Evolutionary conservation across 53 echinoderm and acorn worm genomes (phyloP).

Genomic region (Stichopus horrens): DNA sequence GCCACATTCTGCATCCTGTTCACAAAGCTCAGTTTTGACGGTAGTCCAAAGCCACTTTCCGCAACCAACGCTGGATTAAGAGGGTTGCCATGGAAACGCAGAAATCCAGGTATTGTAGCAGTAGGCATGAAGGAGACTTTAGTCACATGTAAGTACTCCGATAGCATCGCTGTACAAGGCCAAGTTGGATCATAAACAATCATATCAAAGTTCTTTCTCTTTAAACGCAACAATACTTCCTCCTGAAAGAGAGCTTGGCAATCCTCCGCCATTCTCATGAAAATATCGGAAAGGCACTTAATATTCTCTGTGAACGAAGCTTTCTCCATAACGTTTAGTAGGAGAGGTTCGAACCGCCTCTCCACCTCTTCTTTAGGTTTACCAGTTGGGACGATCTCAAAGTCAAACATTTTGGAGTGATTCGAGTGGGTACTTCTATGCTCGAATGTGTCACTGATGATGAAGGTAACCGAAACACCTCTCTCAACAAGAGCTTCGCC

Average conservation of each 20-base stretch:
- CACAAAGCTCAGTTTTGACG: slow-evolving; percentile 15
- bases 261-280: not conserved
- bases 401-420: not conserved
- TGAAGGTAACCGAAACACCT: not conserved
- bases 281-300: not conserved
- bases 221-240: not conserved
- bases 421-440: not conserved
- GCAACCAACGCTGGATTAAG: slow-evolving; percentile 10
- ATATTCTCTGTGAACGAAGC: not conserved
- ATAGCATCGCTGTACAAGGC: slow-evolving; percentile 10
- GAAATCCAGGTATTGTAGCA: not conserved
- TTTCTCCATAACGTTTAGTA: not conserved
- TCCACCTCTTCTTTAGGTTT: not conserved
- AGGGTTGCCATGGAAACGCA: slow-evolving; percentile 32
- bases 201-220: slow-evolving; percentile 7
- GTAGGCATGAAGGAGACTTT: not conserved
- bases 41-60: not conserved
- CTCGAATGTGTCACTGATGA: not conserved
- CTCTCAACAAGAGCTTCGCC: slow-evolving; percentile 11
- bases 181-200: slow-evolving; percentile 22
- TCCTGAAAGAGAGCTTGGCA: not conserved
- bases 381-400: not conserved
- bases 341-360: slow-evolving; percentile 1
- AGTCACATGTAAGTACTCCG: slow-evolving; percentile 4
- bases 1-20: not conserved